Base-by-base conservation (phyloP, 2,888 invertebrate species). In the Eudemis profundana region DNA sequence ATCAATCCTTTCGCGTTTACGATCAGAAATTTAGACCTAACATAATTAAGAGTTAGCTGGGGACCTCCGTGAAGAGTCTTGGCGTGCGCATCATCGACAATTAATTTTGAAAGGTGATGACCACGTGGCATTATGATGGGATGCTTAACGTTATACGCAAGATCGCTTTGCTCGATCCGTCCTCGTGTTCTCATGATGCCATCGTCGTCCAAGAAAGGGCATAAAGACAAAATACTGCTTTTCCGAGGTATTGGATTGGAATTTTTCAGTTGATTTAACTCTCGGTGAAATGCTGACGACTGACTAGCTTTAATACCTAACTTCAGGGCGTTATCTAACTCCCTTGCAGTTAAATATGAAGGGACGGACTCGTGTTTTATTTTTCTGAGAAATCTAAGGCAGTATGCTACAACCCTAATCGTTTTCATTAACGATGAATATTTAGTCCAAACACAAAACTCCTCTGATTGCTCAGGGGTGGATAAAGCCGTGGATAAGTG, bases 41-140 rank as follows among this genome's bases (percentile, higher is more conserved):
- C 8, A 29, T 63, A 73, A 51, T 67, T 71, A 0, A 74, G 14
- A 60, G 70, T 73, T 0, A 72, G 3, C n/a, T 71, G 72, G 3
- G 70, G 68, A 5, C 74, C 74, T 4, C 76, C 76, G 62, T 78
- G 78, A 3, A 76, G 21, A 36, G 49, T 51, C 10, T 19, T 33
- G 1, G 17, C n/a, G 7, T 51, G 50, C n/a, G 66, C 66, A 53
- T 68, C 54, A n/a, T 5, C 2, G 17, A 76, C 27, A 38, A 73
- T 56, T 8, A 73, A 19, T 5, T 63, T 61, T 0, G 67, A 67
- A 15, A 74, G 47, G 33, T 69, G 62, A 53, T 44, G 19, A 2
- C 12, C 19, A 51, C 33, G 10, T 5, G 68, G 73, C 29, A 72
- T n/a, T 42, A 72, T 62, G 5, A 78, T 71, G 0, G 75, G 77